Percentiles rank a stretch among this genome's conserved stretches.
Conservation (phyloP, 1,140 invertebrate genomes). For the Battus philenor region DNA sequence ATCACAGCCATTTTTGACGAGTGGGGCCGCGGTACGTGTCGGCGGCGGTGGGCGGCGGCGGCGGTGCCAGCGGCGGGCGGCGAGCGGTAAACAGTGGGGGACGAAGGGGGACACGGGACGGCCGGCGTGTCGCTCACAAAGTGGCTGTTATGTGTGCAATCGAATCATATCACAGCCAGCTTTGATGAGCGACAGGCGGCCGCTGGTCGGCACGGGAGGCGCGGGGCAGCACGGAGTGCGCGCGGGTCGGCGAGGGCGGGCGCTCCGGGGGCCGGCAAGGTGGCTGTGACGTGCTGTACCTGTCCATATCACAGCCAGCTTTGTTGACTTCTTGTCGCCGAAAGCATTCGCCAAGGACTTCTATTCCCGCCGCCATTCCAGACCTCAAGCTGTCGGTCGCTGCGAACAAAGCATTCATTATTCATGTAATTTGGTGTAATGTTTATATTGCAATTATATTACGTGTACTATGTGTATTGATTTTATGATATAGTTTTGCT, state of each 20-base stretch:
- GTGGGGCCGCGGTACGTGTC: constrained; percentile 49
- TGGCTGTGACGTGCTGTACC: constrained; percentile 48
- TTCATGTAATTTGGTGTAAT: too few relatives aligned
- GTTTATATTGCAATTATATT: too few relatives aligned
- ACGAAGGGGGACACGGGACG: not conserved
- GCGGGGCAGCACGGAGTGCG: not conserved
- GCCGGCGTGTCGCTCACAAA: constrained; percentile 52
- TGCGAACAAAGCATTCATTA: too few relatives aligned
- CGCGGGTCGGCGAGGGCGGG: not conserved
- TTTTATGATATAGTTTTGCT: too few relatives aligned
- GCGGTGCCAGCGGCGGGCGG: too few relatives aligned
- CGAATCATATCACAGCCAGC: constrained; percentile 72
- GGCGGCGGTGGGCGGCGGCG: not conserved
- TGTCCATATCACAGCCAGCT: constrained; percentile 72
- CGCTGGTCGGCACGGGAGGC: not conserved
- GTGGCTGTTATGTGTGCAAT: constrained; percentile 52
- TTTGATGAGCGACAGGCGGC: constrained; percentile 64
- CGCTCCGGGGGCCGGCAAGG: constrained; percentile 40
- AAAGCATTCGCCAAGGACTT: too few relatives aligned
- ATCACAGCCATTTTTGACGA: constrained; percentile 75
- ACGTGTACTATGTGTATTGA: too few relatives aligned
- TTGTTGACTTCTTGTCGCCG: constrained; percentile 69
- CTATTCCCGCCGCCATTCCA: too few relatives aligned
- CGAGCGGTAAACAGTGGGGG: not conserved
- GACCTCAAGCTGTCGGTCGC: too few relatives aligned